A percentile compares a stretch with the other conserved stretches of the same genome.
Conservation (phyloP, 2,888 invertebrate species). For the Norana najaformis region DNA sequence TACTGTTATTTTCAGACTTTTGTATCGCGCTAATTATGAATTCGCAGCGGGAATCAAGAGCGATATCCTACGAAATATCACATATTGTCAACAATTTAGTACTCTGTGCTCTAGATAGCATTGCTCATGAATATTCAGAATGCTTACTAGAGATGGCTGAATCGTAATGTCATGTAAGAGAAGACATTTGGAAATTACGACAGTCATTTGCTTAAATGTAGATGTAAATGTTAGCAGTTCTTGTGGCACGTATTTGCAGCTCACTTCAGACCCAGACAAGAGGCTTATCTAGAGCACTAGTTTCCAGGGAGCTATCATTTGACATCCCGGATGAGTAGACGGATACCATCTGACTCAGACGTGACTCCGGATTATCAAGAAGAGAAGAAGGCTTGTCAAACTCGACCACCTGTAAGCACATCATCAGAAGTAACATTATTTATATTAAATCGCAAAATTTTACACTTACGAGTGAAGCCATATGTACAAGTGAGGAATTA, state of each 20-base stretch:
- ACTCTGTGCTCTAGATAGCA: too few species aligned
- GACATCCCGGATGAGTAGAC: not conserved
- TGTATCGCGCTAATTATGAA: too few species aligned
- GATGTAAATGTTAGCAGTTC: not conserved
- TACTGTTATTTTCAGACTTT: too few species aligned
- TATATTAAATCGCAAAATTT: not conserved
- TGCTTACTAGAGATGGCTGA: too few species aligned
- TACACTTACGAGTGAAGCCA: too few species aligned
- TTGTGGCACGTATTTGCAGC: not conserved
- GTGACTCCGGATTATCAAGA: constrained; percentile 56
- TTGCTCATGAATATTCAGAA: too few species aligned
- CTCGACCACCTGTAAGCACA: constrained; percentile 55
- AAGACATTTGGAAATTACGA: too few species aligned
- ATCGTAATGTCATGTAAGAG: too few species aligned
- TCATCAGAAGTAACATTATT: not conserved
- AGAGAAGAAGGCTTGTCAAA: constrained; percentile 64
- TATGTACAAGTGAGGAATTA: not conserved
- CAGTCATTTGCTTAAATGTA: too few species aligned
- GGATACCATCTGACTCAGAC: constrained; percentile 31
- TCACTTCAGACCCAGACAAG: not conserved
- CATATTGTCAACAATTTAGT: too few species aligned
- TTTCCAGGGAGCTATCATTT: not conserved
- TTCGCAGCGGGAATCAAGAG: too few species aligned
- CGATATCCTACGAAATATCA: too few species aligned
- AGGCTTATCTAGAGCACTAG: not conserved